Percentiles rank a stretch among this genome's conserved stretches.
phyloP scores from a whole-genome alignment of 2,113 vertebrate species.

The Lophotis ruficrista region DNA sequence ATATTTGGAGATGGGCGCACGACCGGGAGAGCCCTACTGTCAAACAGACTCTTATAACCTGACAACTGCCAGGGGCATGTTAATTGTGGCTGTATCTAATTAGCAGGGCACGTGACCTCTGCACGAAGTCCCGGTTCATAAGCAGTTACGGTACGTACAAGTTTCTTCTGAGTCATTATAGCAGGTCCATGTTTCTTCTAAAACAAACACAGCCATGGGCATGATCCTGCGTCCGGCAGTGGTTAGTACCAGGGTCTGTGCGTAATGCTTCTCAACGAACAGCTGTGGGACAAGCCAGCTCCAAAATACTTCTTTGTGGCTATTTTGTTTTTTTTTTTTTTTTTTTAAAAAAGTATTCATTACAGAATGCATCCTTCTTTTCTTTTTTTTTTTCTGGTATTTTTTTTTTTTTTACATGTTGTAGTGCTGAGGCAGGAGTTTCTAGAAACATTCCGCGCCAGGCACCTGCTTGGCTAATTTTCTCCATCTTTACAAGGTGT shows the following conservation, averaged over 20 bases:
- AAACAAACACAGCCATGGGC: not conserved
- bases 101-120: not conserved
- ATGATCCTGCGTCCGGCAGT: not conserved
- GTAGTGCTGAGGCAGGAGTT: not conserved
- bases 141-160: not conserved
- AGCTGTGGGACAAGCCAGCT: not conserved
- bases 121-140: not conserved
- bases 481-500: slow-evolving; percentile 41
- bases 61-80: not conserved
- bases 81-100: not conserved
- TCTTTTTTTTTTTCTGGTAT: not conserved
- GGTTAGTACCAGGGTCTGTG: not conserved
- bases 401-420: not conserved
- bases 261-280: not conserved
- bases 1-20: not conserved
- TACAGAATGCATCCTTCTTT: not conserved
- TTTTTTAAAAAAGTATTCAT: not conserved
- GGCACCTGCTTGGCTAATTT: slow-evolving; percentile 20
- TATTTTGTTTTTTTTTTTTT: not conserved
- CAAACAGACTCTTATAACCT: not conserved
- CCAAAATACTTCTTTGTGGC: not conserved
- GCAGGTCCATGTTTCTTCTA: not conserved
- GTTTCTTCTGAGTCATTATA: not conserved
- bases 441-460: not conserved
- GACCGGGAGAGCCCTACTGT: not conserved